Percentiles rank a stretch among this genome's conserved stretches.
These are phyloP conservation scores for Hylyphantes graminicola DNA, from an alignment of 1,140 invertebrate species.

Conservation along the genomic window DNA sequence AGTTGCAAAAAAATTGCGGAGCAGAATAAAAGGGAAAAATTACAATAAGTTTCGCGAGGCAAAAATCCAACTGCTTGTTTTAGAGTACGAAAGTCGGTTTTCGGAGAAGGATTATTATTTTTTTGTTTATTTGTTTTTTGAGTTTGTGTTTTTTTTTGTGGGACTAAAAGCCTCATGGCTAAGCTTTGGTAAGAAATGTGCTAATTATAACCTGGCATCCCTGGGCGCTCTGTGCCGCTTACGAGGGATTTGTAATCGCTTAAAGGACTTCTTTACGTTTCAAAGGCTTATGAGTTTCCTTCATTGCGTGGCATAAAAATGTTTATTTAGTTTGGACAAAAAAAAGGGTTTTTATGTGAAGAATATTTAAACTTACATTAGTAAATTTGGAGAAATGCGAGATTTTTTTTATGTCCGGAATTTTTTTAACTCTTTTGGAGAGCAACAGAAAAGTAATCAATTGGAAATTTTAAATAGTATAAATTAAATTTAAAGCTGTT, in stretches of 20 bases:
- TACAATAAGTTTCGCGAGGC: conserved; percentile 7
- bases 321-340: no score
- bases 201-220: conserved; percentile 41
- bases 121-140: conserved; percentile 20
- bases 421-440: no score
- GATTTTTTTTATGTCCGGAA: no score
- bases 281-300: background rate
- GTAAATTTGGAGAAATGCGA: no score
- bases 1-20: background rate
- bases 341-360: no score
- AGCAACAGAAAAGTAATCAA: no score
- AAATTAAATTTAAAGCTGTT: no score
- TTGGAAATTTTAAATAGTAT: no score
- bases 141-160: conserved; percentile 1
- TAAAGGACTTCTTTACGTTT: conserved; percentile 21
- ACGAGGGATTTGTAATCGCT: conserved; percentile 39
- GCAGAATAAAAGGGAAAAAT: conserved; percentile 17
- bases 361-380: no score
- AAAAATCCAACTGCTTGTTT: conserved; percentile 29
- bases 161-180: conserved; percentile 43
- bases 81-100: conserved; percentile 25
- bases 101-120: conserved; percentile 31
- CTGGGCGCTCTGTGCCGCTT: background rate
- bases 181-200: conserved; percentile 41
- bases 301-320: no score